Conservation (phyloP, 2,797 vertebrate genomes). For the Urocyon cinereoargenteus region DNA sequence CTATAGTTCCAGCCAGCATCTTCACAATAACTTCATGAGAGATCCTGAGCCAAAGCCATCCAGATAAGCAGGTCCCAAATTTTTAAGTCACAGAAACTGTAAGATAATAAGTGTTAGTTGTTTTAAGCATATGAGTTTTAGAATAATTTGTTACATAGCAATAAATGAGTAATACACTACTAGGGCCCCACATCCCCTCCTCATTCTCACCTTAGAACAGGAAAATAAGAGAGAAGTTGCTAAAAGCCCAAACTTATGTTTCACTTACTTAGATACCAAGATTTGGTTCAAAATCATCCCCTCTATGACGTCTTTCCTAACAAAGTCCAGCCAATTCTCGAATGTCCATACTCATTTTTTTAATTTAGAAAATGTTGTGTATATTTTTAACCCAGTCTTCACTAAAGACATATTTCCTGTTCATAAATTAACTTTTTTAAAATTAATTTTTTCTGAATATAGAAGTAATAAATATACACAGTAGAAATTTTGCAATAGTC, state of each 20-base stretch:
- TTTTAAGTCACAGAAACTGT: not conserved
- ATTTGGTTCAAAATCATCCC: not conserved
- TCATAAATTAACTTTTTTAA: constrained; percentile 37
- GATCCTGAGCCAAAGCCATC: not conserved
- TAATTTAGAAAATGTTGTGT: constrained; percentile 9
- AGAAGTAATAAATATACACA: not conserved
- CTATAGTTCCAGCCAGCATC: not conserved
- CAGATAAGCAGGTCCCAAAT: not conserved
- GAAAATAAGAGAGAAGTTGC: not conserved
- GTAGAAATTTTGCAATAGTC: not conserved
- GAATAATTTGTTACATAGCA: not conserved
- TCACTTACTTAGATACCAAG: not conserved
- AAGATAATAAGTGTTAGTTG: not conserved
- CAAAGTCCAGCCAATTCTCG: not conserved
- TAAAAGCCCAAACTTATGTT: not conserved
- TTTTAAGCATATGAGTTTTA: not conserved
- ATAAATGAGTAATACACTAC: not conserved
- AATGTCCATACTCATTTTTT: not conserved
- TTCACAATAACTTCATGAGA: not conserved
- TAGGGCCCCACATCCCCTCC: too few species aligned
- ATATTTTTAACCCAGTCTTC: constrained; percentile 43
- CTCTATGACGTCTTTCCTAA: not conserved
- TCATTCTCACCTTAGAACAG: not conserved
- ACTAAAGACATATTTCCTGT: constrained; percentile 1
- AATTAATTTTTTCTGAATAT: not conserved